A percentile compares a stretch with the other conserved stretches of the same genome.
Evolutionary conservation across 2,113 vertebrate genomes (phyloP).

Genomic region (Mormyrus iriodes): DNA sequence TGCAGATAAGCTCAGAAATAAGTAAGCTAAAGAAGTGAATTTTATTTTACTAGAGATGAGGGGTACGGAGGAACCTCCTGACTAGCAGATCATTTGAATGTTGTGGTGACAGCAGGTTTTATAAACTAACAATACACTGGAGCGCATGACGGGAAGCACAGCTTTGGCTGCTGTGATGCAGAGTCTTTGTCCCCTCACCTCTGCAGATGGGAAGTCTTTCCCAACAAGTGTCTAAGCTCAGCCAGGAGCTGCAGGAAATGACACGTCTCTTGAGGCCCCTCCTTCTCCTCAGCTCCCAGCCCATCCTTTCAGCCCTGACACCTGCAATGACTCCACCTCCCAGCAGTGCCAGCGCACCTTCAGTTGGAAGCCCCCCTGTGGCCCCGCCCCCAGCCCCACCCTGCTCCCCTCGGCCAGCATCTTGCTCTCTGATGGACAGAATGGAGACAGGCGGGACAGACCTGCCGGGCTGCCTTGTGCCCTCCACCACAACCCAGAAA

Average conservation of each 20-base stretch:
- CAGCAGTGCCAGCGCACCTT: conserved; percentile 40
- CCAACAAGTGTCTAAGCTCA: conserved; percentile 66
- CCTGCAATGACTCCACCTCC: conserved; percentile 48
- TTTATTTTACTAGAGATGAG: background rate
- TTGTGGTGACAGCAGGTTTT: background rate
- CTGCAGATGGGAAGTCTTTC: conserved; percentile 66
- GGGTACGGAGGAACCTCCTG: background rate
- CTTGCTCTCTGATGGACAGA: conserved; percentile 51
- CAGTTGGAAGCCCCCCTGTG: conserved; percentile 19
- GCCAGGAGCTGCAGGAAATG: conserved; percentile 70
- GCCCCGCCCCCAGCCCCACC: conserved; percentile 12
- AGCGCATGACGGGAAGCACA: background rate
- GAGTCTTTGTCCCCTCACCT: background rate
- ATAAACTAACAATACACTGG: background rate
- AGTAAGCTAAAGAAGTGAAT: background rate
- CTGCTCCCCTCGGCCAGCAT: conserved; percentile 35
- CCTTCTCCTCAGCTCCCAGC: conserved; percentile 49
- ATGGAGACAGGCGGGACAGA: conserved; percentile 42
- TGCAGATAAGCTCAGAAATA: background rate
- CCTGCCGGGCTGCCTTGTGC: conserved; percentile 55
- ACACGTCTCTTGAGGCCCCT: conserved; percentile 62
- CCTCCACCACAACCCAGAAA: conserved; percentile 38
- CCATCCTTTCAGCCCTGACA: conserved; percentile 41
- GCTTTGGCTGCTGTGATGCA: background rate
- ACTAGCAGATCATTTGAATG: background rate